A percentile compares a stretch with the other conserved stretches of the same genome.
These are phyloP conservation scores for Apteryx owenii DNA, from an alignment of 2,113 vertebrate genomes.

Conservation along the genomic window DNA sequence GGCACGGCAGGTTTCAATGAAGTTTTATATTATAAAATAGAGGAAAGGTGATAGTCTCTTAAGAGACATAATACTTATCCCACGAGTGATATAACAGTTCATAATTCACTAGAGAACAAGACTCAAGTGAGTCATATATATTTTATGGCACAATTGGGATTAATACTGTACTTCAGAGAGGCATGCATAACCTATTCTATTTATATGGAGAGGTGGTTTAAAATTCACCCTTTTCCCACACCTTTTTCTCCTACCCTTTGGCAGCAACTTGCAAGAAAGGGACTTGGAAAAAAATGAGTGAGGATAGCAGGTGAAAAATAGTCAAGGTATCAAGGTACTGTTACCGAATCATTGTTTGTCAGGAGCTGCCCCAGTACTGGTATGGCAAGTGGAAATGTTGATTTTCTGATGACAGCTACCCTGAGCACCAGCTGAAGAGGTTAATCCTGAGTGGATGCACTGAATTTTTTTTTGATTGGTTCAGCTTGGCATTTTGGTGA, in stretches of 20 bases:
- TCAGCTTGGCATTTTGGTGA: not conserved
- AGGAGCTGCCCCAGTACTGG: not conserved
- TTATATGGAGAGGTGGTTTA: constrained; percentile 41
- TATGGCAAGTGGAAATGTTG: not conserved
- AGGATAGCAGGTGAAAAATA: not conserved
- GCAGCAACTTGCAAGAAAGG: not conserved
- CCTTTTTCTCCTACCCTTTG: constrained; percentile 12
- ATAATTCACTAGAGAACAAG: constrained; percentile 74
- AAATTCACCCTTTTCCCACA: constrained; percentile 20
- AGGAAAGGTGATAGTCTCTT: constrained; percentile 63
- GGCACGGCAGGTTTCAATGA: constrained; percentile 34
- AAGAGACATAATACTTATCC: constrained; percentile 63
- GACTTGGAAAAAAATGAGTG: not conserved
- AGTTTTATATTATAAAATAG: constrained; percentile 49
- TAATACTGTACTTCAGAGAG: constrained; percentile 62
- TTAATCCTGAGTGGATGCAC: not conserved
- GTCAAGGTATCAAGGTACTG: not conserved
- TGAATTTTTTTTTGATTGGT: not conserved
- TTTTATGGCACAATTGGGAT: constrained; percentile 76
- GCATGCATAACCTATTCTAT: constrained; percentile 30
- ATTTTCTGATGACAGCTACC: not conserved
- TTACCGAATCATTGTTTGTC: rapidly evolving
- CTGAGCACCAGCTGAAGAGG: not conserved
- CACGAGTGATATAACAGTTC: constrained; percentile 66
- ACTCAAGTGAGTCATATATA: constrained; percentile 70